Base-by-base conservation (phyloP, 2,797 vertebrate genomes). In the Hybognathus amarus region DNA sequence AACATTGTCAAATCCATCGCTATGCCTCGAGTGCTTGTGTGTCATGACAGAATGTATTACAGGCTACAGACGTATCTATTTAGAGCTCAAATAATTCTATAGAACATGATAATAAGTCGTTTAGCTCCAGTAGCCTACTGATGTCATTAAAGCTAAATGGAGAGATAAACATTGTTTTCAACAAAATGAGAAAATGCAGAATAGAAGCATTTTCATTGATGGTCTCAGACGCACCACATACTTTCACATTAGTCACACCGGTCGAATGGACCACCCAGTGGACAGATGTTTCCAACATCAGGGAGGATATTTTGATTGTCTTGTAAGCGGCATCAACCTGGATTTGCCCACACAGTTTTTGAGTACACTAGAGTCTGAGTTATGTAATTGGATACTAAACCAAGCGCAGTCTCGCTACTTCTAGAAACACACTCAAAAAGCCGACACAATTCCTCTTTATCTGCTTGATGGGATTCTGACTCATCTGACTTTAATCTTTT, bases 361-460 rank as follows among this genome's bases (percentile, higher is more conserved):
- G 38, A 76, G 66, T 40, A n/a, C 30, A 27, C 63, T 33, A 17
- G 59, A 52, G 47, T 30, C 59, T 85, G 79, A 82, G 45, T 85
- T 79, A 82, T 81, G 70, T 22, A 38, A 84, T 79, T 59, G 67
- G 70, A 54, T n/a, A n/a, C 83, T 67, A n/a, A 74, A 80, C 24
- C 40, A 11, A 81, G 54, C 20, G 36, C 47, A 68, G 22, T 67
- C 38, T 77, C 68, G 18, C 66, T 38, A 40, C 24, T 47, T 64
- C 77, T 80, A 27, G 20, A 47, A 20, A 59, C 15, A 54, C 69
- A 38, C 45, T 50, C 79, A n/a, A 22, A 69, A 69, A 69, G 67
- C 67, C n/a, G 20, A 66, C 79, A 50, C 68, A 24, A 50, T 15
- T 71, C 54, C 59, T 80, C 45, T 75, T 82, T 82, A 82, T 82